Evolutionary conservation across 1,140 invertebrate genomes (phyloP), one percentile per base, ranked within the genome.

Genomic region (Trichomalopsis sarcophagae): DNA sequence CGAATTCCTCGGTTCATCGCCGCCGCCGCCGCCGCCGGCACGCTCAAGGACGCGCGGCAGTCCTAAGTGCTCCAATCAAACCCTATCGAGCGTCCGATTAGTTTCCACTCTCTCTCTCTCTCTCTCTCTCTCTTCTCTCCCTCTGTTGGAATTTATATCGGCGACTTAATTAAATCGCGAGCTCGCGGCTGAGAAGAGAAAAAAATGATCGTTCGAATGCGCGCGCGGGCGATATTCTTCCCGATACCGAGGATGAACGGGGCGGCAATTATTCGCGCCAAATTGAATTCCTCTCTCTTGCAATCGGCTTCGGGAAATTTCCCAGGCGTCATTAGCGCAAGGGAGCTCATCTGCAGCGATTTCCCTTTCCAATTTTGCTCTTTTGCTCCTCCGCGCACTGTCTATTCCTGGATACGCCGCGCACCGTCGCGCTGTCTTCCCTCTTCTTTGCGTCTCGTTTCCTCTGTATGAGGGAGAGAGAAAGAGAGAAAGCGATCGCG

Each of bases 51-150:
- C 75, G 75, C 62, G 14, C 3, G 27, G 33, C 27, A 62, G 21
- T 62, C 36, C 55, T 69, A 84, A 84, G 82, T 84, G 82, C 82
- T 78, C 62, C 82, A 84, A 84, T 84, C 75, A 84, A 84, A 74
- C n/a, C 62, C 82, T 78, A 84, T 84, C 82, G 75, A 78, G 74
- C 30, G 62, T 13, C 30, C 75, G 75, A 84, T 84, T 84, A 84
- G 55, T 30, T 68, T 69, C 74, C 74, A 77, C 55, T 84, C 75
- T 62, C 62, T 47, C 66, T 30, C 36, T 62, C 27, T 76, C 82
- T 84, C 9, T 36, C 33, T 36, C 33, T 33, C 33, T 33, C 33
- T 33, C 33, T 33, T 84, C 75, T n/a, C 62, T 47, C 66, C 17
- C 36, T 62, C 27, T 76, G 75, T 78, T 5, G 55, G 36, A 84